Base-by-base conservation (phyloP, 1,140 invertebrate species). In the Lucilia sericata region DNA sequence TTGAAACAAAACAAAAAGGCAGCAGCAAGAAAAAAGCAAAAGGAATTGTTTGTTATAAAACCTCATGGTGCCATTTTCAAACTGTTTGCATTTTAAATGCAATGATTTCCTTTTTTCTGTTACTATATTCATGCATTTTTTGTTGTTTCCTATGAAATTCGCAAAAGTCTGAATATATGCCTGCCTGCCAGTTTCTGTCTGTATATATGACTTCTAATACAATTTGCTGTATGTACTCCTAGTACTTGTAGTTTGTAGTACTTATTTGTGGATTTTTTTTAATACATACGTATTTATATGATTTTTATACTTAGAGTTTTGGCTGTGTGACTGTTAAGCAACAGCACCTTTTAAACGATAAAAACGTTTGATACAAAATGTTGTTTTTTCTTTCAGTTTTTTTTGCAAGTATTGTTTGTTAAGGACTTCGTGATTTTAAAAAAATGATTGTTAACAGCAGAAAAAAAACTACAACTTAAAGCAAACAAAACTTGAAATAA, bases 21-120 rank as follows among this genome's bases (percentile, higher is more conserved):
- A 30, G 25, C 25, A 30, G 3, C 25, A 30, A 3, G 25, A 42
- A 42, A 80, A 80, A 80, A 42, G 76, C 49, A 80, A 80, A 80
- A 80, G 76, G 76, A 80, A 80, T 80, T 80, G 76, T 80, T 80
- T 80, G 76, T 80, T 80, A 80, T 30, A 49, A 82, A 82, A 65
- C 81, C 60, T 65, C 81, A 82, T 82, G 51, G 81, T 82, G 51
- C 51, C 60, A 82, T 82, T 82, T 82, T 82, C 60, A 83, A 86
- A 82, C 84, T 88, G 88, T 89, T 89, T 89, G 88, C 89, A 89
- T 89, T 89, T 89, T 87, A 89, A 89, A 89, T 89, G 87, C 88
- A 89, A 89, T 88, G 88, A 88, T 89, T 89, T 89, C 88, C 88
- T 89, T 89, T 82, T 42, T 74, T 83, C 74, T 76, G 86, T 86